Conservation (phyloP, 2,113 vertebrate species). For the Piprites chloris region DNA sequence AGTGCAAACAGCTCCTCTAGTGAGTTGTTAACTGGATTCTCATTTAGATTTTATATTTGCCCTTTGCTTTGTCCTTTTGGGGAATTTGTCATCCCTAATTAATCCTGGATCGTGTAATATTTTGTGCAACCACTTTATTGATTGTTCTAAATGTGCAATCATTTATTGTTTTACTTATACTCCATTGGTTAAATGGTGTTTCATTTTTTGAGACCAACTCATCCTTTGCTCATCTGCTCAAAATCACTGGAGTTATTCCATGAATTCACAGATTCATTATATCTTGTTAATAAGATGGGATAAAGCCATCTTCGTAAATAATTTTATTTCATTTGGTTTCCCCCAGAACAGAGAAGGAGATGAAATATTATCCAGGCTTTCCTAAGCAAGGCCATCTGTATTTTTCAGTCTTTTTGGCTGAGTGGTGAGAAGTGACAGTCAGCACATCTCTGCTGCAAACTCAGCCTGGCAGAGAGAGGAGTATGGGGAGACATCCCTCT, state of each 20-base stretch:
- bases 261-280: neutral
- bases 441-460: neutral
- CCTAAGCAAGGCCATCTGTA: neutral
- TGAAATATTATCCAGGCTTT: neutral
- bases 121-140: neutral
- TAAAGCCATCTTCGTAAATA: neutral
- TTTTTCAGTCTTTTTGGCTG: neutral
- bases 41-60: neutral
- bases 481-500: rapidly evolving
- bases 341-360: neutral
- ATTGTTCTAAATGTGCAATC: neutral
- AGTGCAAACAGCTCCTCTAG: neutral
- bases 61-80: neutral
- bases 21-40: neutral
- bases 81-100: constrained; percentile 44
- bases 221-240: neutral
- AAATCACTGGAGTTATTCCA: neutral
- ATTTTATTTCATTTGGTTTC: neutral
- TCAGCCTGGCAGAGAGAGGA: neutral
- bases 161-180: constrained; percentile 18
- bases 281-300: neutral
- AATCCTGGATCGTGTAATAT: constrained; percentile 22
- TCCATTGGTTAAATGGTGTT: constrained; percentile 14
- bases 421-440: neutral
- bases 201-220: neutral